Evolutionary conservation across 2,113 vertebrate genomes (phyloP), one percentile per base, ranked within the genome.

Genomic region (Poeciliopsis turrubarensis): DNA sequence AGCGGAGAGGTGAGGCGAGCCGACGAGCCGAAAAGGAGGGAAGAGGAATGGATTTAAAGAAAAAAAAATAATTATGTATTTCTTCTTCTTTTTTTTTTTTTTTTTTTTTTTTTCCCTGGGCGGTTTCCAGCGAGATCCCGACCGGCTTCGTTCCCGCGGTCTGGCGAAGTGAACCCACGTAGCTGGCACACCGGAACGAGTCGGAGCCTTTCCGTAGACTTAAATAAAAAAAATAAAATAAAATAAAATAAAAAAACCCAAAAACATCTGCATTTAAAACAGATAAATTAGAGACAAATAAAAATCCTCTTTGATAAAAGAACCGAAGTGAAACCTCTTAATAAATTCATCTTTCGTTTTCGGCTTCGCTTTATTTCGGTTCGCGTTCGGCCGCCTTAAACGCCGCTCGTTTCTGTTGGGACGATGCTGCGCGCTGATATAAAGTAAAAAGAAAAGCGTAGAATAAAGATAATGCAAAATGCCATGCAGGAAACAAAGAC

Each of bases 381-480:
- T 60, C 32, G 68, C 29, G 0, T 78, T 71, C 75, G 44, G 66
- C n/a, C 70, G 17, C 54, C 80, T 77, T 84, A 73, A 65, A 87
- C 26, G 85, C 78, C 87, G 73, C 30, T 84, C 78, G 34, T 5
- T 22, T 71, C 67, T 68, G 81, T 51, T 68, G 12, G 62, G 60
- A 29, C 54, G 88, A 89, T 89, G 82, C 32, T 27, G 75, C 66
- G 79, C 22, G 14, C 77, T 77, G 86, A 90, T 89, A 86, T 81
- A 81, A 87, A 89, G 90, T 89, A 80, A 82, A 71, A 85, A 89
- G 89, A 91, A 87, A 87, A 86, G 86, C 86, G 51, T 67, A 76
- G 89, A 92, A 91, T 90, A 88, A 87, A 91, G 92, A 92, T 85
- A 91, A 94, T 91, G 92, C 86, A 86, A 87, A 92, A 92, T 89